These are phyloP conservation scores for Alosa alosa DNA, from an alignment of 2,113 vertebrate genomes.

Conservation along the genomic window DNA sequence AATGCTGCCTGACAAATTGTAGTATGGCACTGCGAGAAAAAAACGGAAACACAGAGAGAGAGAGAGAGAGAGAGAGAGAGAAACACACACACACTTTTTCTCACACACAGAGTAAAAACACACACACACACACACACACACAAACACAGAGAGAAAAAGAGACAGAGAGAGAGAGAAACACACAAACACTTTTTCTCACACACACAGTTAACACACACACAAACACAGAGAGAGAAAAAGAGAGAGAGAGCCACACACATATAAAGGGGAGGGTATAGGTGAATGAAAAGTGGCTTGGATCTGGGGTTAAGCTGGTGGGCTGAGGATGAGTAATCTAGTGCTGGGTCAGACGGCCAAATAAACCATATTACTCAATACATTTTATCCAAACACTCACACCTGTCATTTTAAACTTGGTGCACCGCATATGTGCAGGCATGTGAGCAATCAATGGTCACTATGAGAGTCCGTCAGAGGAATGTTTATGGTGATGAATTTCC, in stretches of 20 bases:
- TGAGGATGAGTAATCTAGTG: conserved; percentile 32
- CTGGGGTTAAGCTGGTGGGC: not conserved
- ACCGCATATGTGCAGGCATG: not conserved
- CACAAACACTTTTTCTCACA: not conserved
- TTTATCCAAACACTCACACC: conserved; percentile 10
- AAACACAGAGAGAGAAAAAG: not conserved
- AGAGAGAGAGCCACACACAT: not conserved
- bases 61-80: not conserved
- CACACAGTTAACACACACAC: not conserved
- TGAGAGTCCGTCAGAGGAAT: not conserved
- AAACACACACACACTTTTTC: not conserved
- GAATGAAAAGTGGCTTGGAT: not conserved
- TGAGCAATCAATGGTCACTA: conserved; percentile 6
- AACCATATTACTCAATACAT: conserved; percentile 24
- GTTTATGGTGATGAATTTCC: conserved; percentile 1
- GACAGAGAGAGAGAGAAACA: not conserved
- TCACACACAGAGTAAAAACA: not conserved
- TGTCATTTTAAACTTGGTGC: conserved; percentile 20
- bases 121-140: not conserved
- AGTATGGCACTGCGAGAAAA: conserved; percentile 22
- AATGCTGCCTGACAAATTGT: conserved; percentile 34
- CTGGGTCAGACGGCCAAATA: conserved; percentile 36
- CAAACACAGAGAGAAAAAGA: not conserved
- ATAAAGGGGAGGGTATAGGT: conserved; percentile 9
- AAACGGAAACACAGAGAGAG: not conserved